phyloP scores from a whole-genome alignment of 2,888 invertebrate species.

The Orthosia gothica region DNA sequence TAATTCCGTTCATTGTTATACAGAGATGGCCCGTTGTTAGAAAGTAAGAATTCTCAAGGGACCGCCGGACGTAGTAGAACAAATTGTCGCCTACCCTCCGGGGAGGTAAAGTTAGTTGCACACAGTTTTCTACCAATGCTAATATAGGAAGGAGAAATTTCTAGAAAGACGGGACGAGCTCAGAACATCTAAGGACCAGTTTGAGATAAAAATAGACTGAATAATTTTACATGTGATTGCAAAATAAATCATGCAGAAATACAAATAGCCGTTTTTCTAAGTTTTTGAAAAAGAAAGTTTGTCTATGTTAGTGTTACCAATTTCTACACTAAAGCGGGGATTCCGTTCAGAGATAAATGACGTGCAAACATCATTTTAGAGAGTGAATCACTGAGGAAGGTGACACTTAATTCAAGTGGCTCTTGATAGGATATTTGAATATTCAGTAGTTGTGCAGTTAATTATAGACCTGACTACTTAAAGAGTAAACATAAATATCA shows the following conservation, averaged over 20 bases:
- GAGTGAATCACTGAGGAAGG: conserved; percentile 18
- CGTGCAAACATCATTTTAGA: conserved; percentile 38
- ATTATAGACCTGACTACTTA: conserved; percentile 28
- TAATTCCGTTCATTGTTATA: conserved; percentile 52
- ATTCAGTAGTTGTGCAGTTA: conserved; percentile 13
- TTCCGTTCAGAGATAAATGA: conserved; percentile 24
- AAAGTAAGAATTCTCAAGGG: conserved; percentile 65
- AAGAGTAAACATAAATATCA: too few species aligned
- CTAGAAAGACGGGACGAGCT: conserved; percentile 19
- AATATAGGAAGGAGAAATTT: conserved; percentile 61
- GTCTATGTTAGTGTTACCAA: not conserved
- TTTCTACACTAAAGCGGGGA: conserved; percentile 13
- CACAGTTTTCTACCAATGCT: conserved; percentile 58
- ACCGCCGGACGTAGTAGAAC: conserved; percentile 52
- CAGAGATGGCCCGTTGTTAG: conserved; percentile 46
- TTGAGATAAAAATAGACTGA: conserved; percentile 34
- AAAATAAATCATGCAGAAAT: conserved; percentile 21
- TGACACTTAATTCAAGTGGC: conserved; percentile 35
- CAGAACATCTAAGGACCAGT: conserved; percentile 23
- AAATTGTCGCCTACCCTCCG: conserved; percentile 64
- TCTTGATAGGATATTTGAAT: conserved; percentile 36
- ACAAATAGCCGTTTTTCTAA: not conserved
- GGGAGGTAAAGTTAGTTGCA: conserved; percentile 68
- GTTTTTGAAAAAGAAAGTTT: conserved; percentile 19
- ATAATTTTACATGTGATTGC: conserved; percentile 29